Evolutionary conservation across 2,797 vertebrate species (phyloP), one percentile per base, ranked within the genome.

Genomic region (Percopsis omiscomaycus): DNA sequence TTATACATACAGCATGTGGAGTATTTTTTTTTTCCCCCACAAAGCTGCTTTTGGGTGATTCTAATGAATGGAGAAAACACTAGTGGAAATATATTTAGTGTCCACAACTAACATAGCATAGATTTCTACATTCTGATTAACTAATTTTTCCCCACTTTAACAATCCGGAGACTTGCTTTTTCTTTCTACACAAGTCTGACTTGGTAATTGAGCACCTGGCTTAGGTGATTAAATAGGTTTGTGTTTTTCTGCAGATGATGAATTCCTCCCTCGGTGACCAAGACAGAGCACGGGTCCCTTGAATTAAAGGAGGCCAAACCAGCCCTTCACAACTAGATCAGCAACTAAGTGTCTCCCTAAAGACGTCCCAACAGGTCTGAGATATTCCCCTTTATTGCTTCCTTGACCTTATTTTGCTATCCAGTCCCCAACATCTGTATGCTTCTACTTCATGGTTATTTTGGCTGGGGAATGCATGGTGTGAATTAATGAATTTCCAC

Each of bases 241-340:
- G 67, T 14, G 1, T 79, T 87, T 89, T 89, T 68, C 74, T 46
- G 59, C 60, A 60, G 75, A 87, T 84, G 83, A 90, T 90, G 60
- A 84, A 91, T 91, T 84, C 69, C 61, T 81, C 69, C 75, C 71
- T 66, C 68, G 69, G 70, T 72, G 71, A 80, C 82, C 71, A 52
- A 81, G 79, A 88, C 71, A 66, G 72, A 79, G 71, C 65, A 58
- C 64, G 69, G 83, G 71, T 73, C 74, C 64, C 76, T 78, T 81
- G 70, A 83, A 87, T 85, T 87, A 90, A 90, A 92, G 77, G 77
- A 90, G 87, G 86, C 80, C 87, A 87, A 83, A 78, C 71, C 78
- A 73, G 75, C 80, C 81, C 75, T 82, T 82, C 73, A 82, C 79
- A 87, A 88, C 77, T 85, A 80, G 82, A 88, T 88, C 75, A 85